Base-by-base conservation (phyloP, 1,140 invertebrate genomes). In the Macrobrachium nipponense region DNA sequence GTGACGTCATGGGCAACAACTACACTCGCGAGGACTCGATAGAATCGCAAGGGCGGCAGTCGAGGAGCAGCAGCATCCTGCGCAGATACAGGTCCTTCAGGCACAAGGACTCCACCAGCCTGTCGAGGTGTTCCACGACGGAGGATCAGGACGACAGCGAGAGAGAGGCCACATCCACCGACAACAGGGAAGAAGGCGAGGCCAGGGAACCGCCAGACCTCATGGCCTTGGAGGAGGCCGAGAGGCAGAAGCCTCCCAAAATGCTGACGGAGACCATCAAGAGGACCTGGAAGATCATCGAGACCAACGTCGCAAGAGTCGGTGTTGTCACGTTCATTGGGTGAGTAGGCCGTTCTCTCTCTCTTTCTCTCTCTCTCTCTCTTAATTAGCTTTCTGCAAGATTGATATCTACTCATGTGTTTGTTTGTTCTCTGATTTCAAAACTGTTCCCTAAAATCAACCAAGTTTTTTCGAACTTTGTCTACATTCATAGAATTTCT, bases 231-330 rank as follows among this genome's bases (percentile, higher is more conserved):
- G 20, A n/a, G 77, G 36, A 7, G 58, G n/a, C n/a, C 43, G 66
- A 62, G 51, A 59, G 23, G 14, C 18, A 15, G 23, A 76, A 64
- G 5, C 51, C 76, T 8, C 83, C 83, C 5, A 27, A 64, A 18
- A 62, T 73, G 17, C 88, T 93, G 51, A 92, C 91, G 0, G 91
- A 85, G 59, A 79, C 66, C 23, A 51, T 85, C 17, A 85, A 85
- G 62, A 78, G 83, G 83, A 85, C 83, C 2, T 85, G 83, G 83
- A 85, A 79, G 68, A 78, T 85, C 62, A 85, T 85, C 44, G 83
- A 85, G 59, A 66, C 76, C 7, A 78, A 66, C 59, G 83, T 85
- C 8, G 83, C 83, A 10, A 85, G 58, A 27, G 83, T 85, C 5
- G 83, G 11, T 76, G 80, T n/a, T 20, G 83, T 85, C 17, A 76